Base-by-base conservation (phyloP, 2,797 vertebrate species). In the Eutrigla gurnardus region DNA sequence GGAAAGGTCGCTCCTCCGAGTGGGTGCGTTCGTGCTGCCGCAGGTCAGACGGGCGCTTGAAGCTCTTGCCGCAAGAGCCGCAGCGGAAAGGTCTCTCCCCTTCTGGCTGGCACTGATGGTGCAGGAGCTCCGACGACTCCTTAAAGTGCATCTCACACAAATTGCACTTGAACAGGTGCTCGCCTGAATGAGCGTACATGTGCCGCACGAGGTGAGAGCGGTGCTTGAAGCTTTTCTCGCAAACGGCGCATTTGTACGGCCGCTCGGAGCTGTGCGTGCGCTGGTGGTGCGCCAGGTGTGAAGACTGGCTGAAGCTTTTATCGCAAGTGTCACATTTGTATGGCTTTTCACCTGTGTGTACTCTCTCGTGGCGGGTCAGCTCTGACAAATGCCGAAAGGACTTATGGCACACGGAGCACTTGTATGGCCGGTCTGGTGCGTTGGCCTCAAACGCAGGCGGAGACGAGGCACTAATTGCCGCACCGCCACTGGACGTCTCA, bases 291-390 rank as follows among this genome's bases (percentile, higher is more conserved):
- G 97, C 97, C 81, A 99, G 93, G 73, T 99, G 98, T 0, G 98
- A 99, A 0, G 97, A 98, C 93, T 99, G 98, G 91, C 97, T 99
- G 93, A 99, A 99, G 91, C 96, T 99, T 91, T 99, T 98, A 71
- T 98, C 97, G 0, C 98, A 99, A n/a, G 97, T 94, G 1, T 96
- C 97, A 84, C 98, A 99, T 87, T 98, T 99, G 93, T 98, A 99
- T 0, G 98, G 97, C 93, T 97, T 97, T 89, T 99, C 98, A 0
- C 97, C 98, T 0, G 97, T 98, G 94, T 99, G 98, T 68, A 99
- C 96, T 18, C 97, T 94, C 92, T 99, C 97, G 0, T 99, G 98
- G 62, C 97, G 96, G 0, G 97, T 97, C 72, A 99, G 93, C 93
- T 99, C 97, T 0, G 98, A 99, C 79, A 99, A 92, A 90, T 99